These are phyloP conservation scores for Poeciliopsis occidentalis DNA, from an alignment of 2,113 vertebrate genomes.

Conservation along the genomic window DNA sequence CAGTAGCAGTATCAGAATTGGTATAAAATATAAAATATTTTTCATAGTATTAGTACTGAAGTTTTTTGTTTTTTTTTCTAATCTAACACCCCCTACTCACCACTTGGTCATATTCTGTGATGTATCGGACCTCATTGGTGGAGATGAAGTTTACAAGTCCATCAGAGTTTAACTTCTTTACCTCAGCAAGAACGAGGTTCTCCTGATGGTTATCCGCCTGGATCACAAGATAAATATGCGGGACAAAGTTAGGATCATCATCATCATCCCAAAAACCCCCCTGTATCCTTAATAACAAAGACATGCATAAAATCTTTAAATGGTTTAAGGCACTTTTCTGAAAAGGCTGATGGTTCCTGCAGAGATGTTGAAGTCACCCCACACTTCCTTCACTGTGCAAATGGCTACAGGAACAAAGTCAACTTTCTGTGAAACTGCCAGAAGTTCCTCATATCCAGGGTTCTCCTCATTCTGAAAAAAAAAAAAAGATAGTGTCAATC, in stretches of 20 bases:
- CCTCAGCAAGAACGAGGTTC: constrained; percentile 74
- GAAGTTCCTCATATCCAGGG: constrained; percentile 75
- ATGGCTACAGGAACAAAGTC: constrained; percentile 82
- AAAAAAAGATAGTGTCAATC: background rate
- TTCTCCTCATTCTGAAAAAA: constrained; percentile 79
- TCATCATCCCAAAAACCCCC: background rate
- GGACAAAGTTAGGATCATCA: background rate
- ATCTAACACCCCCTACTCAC: constrained; percentile 63
- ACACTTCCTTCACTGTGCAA: constrained; percentile 79
- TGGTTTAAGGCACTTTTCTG: constrained; percentile 80
- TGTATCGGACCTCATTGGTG: constrained; percentile 83
- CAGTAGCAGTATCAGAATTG: too few species aligned
- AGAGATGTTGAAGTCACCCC: constrained; percentile 79
- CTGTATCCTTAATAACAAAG: background rate
- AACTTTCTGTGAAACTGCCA: constrained; percentile 63
- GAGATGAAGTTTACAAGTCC: constrained; percentile 84
- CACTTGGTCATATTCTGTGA: constrained; percentile 91
- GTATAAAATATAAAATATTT: too few species aligned
- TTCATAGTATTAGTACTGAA: background rate
- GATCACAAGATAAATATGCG: constrained; percentile 24
- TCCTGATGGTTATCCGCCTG: constrained; percentile 87
- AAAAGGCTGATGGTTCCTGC: constrained; percentile 83
- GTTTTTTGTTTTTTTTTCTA: background rate
- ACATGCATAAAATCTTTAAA: background rate
- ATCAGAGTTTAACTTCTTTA: constrained; percentile 74